Evolutionary conservation across 2,113 vertebrate genomes (phyloP), one percentile per base, ranked within the genome.

Genomic region (Perca fluviatilis): DNA sequence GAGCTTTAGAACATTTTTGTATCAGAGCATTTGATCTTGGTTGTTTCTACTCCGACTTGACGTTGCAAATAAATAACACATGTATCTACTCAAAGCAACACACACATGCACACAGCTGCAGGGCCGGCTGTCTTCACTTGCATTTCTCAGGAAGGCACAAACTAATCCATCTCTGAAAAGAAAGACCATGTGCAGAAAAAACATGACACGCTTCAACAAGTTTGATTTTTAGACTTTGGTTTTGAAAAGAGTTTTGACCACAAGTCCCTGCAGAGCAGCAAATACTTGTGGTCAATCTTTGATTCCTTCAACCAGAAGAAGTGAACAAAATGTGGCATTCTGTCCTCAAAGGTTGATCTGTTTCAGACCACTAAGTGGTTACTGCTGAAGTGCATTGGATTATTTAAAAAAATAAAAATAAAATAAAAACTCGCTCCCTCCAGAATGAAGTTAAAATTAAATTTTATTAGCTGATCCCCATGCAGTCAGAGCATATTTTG

Each of bases 201-300:
- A 76, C n/a, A 77, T 57, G 46, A 60, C 51, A 73, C 69, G 53
- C 43, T 79, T 69, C 80, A 83, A 80, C 63, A 80, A 83, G 27
- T 75, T 80, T 9, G 33, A 83, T 80, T 86, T 83, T 86, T 67
- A 79, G 77, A 75, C 80, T 67, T 15, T 56, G 77, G 69, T 78
- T 84, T 88, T 53, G 25, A 51, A 51, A 58, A 56, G 69, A 64
- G 23, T 18, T 75, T 40, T 23, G 25, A 40, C 73, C 65, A 53
- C 51, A 68, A 43, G 74, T 64, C 46, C 36, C 60, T 82, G 71
- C 66, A 66, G 23, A 71, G 80, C 82, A 87, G 85, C 85, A 83
- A 85, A 85, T 72, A 88, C 80, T 81, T 64, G 73, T 79, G 85
- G 83, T 86, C 49, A 78, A 77, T 68, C 47, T 74, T 77, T 77